Evolutionary conservation across 2,113 vertebrate genomes (phyloP).

Genomic region (Cyprinus carpio): DNA sequence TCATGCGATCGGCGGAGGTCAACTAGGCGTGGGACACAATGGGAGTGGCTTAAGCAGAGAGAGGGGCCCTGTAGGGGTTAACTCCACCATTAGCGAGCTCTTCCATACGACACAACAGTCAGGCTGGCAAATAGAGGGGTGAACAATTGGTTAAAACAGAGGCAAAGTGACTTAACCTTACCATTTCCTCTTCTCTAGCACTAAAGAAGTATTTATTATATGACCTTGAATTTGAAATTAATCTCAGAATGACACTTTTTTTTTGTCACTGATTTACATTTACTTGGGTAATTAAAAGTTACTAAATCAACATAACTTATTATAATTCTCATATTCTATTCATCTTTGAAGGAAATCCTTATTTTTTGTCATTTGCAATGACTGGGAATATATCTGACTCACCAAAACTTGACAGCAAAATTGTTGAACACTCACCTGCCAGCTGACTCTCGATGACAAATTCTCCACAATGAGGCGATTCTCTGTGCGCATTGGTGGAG

Average conservation of each 20-base stretch:
- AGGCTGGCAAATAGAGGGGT: slow-evolving; percentile 99
- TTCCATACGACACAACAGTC: slow-evolving; percentile 93
- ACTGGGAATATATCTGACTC: slow-evolving; percentile 14
- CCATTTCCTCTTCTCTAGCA: slow-evolving; percentile 28
- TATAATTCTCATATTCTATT: background rate
- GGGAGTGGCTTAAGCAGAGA: slow-evolving; percentile 98
- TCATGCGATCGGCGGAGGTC: slow-evolving; percentile 94
- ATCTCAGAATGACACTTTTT: slow-evolving; percentile 5
- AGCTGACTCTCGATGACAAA: slow-evolving; percentile 93
- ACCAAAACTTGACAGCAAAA: background rate
- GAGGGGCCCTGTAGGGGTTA: slow-evolving; percentile 98
- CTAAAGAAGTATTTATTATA: background rate
- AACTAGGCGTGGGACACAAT: slow-evolving; percentile 93
- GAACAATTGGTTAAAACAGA: slow-evolving; percentile 96
- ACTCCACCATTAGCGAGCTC: slow-evolving; percentile 97
- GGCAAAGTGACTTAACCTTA: slow-evolving; percentile 63
- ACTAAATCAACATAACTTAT: background rate
- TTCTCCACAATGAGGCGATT: slow-evolving; percentile 96
- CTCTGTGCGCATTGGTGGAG: slow-evolving; percentile 94
- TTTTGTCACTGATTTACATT: slow-evolving; percentile 10
- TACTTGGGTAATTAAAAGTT: background rate
- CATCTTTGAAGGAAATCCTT: background rate
- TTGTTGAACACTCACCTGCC: slow-evolving; percentile 86
- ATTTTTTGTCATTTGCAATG: slow-evolving; percentile 7
- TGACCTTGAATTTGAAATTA: slow-evolving; percentile 28